A percentile compares a stretch with the other conserved stretches of the same genome.
Conservation (phyloP, 2,888 invertebrate genomes). For the Agonopterix heracliana region DNA sequence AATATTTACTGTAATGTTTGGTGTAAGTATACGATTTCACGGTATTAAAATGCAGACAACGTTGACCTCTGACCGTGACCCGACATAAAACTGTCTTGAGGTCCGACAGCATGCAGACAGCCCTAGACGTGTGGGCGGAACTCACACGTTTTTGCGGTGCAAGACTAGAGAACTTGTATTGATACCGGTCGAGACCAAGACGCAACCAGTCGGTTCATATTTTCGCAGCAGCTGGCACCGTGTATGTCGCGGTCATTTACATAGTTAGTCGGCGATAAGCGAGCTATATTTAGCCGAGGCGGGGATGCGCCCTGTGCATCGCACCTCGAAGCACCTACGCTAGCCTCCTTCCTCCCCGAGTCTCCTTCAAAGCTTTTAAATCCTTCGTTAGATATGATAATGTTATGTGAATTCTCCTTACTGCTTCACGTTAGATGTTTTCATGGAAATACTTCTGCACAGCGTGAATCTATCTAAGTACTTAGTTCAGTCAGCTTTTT, state of each 20-base stretch:
- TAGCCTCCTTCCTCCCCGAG: conserved; percentile 23
- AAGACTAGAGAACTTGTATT: conserved; percentile 37
- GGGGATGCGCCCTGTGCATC: conserved; percentile 30
- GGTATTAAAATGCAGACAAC: no score
- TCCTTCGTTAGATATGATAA: not conserved
- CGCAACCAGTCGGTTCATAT: conserved; percentile 53
- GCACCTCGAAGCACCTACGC: conserved; percentile 46
- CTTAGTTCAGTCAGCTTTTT: no score
- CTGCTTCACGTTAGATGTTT: no score
- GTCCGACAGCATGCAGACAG: no score
- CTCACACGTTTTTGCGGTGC: conserved; percentile 55
- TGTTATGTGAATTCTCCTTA: no score
- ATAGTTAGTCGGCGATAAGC: conserved; percentile 72
- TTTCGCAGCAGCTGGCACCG: conserved; percentile 59
- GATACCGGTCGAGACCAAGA: conserved; percentile 40
- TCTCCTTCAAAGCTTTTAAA: conserved; percentile 4
- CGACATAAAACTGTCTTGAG: no score
- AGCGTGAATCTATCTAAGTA: no score
- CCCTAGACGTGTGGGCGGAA: conserved; percentile 42
- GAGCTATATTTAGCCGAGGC: conserved; percentile 64
- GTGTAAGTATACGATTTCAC: no score
- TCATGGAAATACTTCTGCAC: no score
- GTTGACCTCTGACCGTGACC: no score
- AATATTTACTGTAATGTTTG: no score
- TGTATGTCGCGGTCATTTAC: conserved; percentile 70